Conservation (phyloP, 2,797 vertebrate genomes). For the Manis crassicaudata region DNA sequence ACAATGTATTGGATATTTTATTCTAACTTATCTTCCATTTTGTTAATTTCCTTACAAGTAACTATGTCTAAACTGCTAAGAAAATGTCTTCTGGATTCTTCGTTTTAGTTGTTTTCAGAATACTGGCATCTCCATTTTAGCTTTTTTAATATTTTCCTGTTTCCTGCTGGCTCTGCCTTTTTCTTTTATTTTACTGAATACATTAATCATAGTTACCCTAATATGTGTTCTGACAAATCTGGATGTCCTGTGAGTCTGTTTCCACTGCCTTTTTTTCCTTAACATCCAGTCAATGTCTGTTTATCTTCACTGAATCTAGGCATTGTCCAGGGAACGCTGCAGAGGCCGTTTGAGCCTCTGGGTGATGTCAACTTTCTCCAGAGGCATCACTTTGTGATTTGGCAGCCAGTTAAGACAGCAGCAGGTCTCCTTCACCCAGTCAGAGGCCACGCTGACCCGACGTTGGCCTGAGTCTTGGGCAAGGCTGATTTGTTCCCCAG, state of each 20-base stretch:
- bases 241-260: background rate
- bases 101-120: background rate
- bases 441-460: background rate
- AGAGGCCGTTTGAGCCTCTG: too few species aligned
- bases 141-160: background rate
- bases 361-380: fast-evolving
- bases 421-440: background rate
- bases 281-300: background rate
- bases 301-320: background rate
- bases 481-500: background rate
- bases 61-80: background rate
- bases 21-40: background rate
- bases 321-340: fast-evolving
- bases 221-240: background rate
- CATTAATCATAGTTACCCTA: background rate
- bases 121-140: background rate
- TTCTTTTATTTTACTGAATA: background rate
- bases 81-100: background rate
- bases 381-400: background rate
- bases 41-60: background rate
- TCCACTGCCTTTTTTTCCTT: background rate
- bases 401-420: fast-evolving
- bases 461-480: background rate
- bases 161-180: background rate
- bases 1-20: background rate